Conservation (phyloP, 2,888 invertebrate genomes). For the Cantharis rufa region DNA sequence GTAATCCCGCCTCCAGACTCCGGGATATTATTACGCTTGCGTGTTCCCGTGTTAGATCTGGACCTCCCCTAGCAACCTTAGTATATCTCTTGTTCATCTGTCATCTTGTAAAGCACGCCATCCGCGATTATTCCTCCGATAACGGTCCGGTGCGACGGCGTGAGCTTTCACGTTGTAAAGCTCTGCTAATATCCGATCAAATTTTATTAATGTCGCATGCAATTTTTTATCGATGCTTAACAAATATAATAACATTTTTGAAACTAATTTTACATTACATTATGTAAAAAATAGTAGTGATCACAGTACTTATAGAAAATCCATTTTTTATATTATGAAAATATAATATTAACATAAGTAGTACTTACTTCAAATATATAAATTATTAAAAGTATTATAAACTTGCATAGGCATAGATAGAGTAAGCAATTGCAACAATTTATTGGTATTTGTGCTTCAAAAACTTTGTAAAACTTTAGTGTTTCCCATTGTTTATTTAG, state of each 20-base stretch:
- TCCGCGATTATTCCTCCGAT: slow-evolving; percentile 29
- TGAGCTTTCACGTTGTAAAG: slow-evolving; percentile 8
- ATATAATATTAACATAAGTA: not conserved
- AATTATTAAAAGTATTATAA: not conserved
- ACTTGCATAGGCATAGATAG: not conserved
- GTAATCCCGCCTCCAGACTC: slow-evolving; percentile 34
- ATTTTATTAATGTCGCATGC: not conserved
- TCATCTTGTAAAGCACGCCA: slow-evolving; percentile 33
- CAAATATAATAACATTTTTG: not conserved
- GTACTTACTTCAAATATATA: not conserved
- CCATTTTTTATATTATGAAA: not conserved
- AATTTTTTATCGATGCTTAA: not conserved
- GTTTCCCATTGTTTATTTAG: not conserved
- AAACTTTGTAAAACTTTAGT: not conserved
- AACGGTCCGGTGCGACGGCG: slow-evolving; percentile 30
- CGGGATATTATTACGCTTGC: slow-evolving; percentile 31
- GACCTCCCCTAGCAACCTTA: slow-evolving; percentile 54
- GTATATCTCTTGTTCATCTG: slow-evolving; percentile 43
- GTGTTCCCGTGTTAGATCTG: slow-evolving; percentile 33
- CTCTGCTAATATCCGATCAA: not conserved
- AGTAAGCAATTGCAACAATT: not conserved
- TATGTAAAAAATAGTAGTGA: not conserved
- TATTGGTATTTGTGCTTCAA: not conserved
- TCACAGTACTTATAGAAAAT: slow-evolving; percentile 1
- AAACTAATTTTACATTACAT: not conserved